Evolutionary conservation across 2,888 invertebrate genomes (phyloP), one percentile per base, ranked within the genome.

Genomic region (Drosophila fulvimacula): DNA sequence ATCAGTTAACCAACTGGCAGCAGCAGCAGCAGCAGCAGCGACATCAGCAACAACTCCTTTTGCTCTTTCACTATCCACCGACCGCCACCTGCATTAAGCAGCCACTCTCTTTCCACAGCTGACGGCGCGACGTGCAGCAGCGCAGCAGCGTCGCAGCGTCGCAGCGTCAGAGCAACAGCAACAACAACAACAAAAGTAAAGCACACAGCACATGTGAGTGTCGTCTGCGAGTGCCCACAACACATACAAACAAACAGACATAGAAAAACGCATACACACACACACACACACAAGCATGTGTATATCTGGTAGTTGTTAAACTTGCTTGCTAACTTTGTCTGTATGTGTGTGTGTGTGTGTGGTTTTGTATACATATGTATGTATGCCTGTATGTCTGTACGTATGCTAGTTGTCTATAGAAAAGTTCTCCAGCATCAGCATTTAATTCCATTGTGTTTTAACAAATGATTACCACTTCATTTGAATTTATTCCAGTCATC

Each of bases 381-480:
- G 15, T 17, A 1, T 53, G 11, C 27, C 1, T 49, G 13, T 34
- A n/a, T 44, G 30, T 56, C 9, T 61, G 38, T 53, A 1, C 6
- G 3, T 38, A 1, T 38, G n/a, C n/a, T 44, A 15, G 39, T 44
- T 61, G 36, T 38, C 42, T n/a, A 17, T 39, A 41, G 41, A 53
- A 75, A 62, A 66, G 55, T 57, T 76, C 65, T 79, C 65, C 52
- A 60, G 61, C 63, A 55, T 55, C 48, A 69, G 44, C 67, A 77
- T 60, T 72, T 71, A 66, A 68, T 76, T 79, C 69, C 65, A 79
- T 79, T 79, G 77, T 79, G 39, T 66, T 76, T 60, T 65, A 80
- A 65, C 62, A 68, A 80, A 68, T 58, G 67, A 67, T 72, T 67
- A 56, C 51, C 76, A 78, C 72, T 76, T 79, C 63, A 73, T 79